Evolutionary conservation across 2,797 vertebrate genomes (phyloP), one percentile per base, ranked within the genome.

Genomic region (Crocodylus rhombifer): DNA sequence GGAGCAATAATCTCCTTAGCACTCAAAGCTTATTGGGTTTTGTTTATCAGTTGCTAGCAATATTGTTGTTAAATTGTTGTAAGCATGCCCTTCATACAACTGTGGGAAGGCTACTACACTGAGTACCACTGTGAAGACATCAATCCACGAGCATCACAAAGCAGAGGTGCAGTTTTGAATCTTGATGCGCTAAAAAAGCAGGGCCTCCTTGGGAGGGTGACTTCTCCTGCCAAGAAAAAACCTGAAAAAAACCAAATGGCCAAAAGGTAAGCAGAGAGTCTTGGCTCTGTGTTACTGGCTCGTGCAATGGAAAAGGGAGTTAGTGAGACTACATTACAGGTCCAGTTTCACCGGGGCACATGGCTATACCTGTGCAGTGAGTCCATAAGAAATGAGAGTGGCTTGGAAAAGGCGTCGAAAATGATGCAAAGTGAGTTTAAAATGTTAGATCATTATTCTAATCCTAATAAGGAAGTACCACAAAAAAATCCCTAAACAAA

Each of bases 281-380:
- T 51, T 77, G 36, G 64, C 18, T 87, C 26, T 18, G 42, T 56
- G 16, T 15, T 25, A 56, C 25, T 28, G 26, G 51, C 26, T 56
- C 79, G 26, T 55, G 33, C 26, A 25, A 69, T 58, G 13, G n/a
- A 18, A 67, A 81, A 80, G n/a, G 73, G 33, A 42, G 42, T 82
- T n/a, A 33, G 33, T 0, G 7, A 82, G 75, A 11, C 55, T 55
- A 58, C 55, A 71, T 21, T 4, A 4, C 18, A 1, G 0, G 15
- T 64, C 28, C 4, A 14, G 36, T 78, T 62, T 86, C 57, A 20
- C 75, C 20, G 21, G 17, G 71, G 51, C 79, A 82, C 36, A 67
- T 80, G 0, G 0, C 5, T 57, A 17, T 4, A 6, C 20, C 1
- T 1, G 14, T 4, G 30, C 62, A 0, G 1, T 28, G 25, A 80